A percentile compares a stretch with the other conserved stretches of the same genome.
Conservation (phyloP, 2,797 vertebrate genomes). For the Myotis pilosus region DNA sequence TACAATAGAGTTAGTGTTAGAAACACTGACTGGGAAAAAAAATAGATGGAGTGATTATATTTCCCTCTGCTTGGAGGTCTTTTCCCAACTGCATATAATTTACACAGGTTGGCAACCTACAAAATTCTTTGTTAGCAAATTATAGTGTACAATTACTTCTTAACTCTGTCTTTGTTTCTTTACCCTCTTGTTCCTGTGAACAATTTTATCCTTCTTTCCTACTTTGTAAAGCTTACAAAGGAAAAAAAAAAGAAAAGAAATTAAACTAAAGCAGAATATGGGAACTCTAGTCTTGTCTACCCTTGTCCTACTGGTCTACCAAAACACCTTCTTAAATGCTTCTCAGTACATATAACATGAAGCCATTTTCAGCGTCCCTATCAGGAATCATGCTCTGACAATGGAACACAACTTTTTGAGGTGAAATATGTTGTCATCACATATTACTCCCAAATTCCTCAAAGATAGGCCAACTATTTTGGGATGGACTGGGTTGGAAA, state of each 20-base stretch:
- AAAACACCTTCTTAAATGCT: background rate
- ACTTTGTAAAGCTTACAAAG: background rate
- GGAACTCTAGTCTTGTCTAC: background rate
- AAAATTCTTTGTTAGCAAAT: constrained; percentile 70
- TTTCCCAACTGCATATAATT: constrained; percentile 70
- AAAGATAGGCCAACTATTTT: background rate
- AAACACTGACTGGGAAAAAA: constrained; percentile 32
- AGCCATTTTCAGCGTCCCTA: background rate
- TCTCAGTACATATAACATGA: background rate
- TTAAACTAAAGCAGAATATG: background rate
- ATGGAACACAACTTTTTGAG: background rate
- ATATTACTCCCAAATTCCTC: background rate
- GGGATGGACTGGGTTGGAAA: background rate
- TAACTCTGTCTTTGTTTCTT: constrained; percentile 63
- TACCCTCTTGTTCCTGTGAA: constrained; percentile 45
- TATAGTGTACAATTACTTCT: constrained; percentile 58
- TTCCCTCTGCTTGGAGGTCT: constrained; percentile 65
- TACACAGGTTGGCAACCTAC: constrained; percentile 65
- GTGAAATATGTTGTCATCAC: background rate
- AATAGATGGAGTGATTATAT: constrained; percentile 66
- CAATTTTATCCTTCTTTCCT: constrained; percentile 23
- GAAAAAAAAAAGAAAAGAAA: background rate
- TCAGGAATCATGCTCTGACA: background rate
- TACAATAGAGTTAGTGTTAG: constrained; percentile 76
- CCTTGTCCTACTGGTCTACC: background rate